phyloP scores from a whole-genome alignment of 2,797 vertebrate species.

The Enteromius paludinosus region DNA sequence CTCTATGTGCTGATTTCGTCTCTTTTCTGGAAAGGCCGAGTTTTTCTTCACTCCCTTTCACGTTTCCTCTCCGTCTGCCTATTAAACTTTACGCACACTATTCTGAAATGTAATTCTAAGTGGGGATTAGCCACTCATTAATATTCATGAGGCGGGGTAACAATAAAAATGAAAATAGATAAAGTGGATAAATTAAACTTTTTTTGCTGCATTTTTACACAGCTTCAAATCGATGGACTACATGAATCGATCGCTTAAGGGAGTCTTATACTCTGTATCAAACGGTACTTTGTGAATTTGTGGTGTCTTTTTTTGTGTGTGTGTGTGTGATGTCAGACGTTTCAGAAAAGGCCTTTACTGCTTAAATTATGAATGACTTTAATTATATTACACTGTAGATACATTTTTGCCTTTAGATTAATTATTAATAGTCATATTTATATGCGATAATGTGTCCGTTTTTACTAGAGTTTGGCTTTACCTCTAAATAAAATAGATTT shows the following conservation, averaged over 20 bases:
- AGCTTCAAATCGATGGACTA: slow-evolving; percentile 39
- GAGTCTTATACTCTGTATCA: slow-evolving; percentile 16
- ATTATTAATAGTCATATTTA: background rate
- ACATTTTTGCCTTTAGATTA: background rate
- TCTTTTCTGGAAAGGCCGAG: slow-evolving; percentile 63
- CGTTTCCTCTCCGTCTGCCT: slow-evolving; percentile 67
- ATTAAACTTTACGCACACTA: slow-evolving; percentile 83
- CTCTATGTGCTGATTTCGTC: slow-evolving; percentile 63
- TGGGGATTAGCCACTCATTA: slow-evolving; percentile 81
- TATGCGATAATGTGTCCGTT: background rate
- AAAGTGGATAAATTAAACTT: slow-evolving; percentile 72
- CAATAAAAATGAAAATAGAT: slow-evolving; percentile 72
- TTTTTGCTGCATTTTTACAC: slow-evolving; percentile 45
- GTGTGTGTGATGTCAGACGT: background rate
- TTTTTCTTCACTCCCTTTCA: slow-evolving; percentile 62
- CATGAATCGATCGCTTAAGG: slow-evolving; percentile 13
- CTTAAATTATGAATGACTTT: background rate
- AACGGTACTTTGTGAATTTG: slow-evolving; percentile 18
- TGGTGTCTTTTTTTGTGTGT: background rate
- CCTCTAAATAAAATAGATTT: background rate
- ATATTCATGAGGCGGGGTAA: slow-evolving; percentile 81
- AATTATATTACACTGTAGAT: slow-evolving; percentile 1
- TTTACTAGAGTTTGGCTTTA: background rate
- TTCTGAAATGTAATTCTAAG: slow-evolving; percentile 84
- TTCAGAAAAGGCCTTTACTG: background rate